These are phyloP conservation scores for Rhopalosiphum maidis DNA, from an alignment of 1,140 invertebrate genomes.

Conservation along the genomic window DNA sequence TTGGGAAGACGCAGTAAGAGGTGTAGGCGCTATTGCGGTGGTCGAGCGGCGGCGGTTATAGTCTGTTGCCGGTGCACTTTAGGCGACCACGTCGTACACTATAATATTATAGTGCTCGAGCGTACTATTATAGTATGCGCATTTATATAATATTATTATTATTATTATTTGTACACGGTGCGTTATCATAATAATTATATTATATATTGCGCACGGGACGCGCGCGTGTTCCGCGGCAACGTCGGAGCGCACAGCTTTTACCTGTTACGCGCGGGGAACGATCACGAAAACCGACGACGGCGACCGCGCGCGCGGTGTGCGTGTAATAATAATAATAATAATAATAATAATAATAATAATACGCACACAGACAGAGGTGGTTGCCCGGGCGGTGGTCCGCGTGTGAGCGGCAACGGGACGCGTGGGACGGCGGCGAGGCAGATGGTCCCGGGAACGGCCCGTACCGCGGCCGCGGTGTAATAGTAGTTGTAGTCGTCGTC, in stretches of 20 bases:
- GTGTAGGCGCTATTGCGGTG: no score
- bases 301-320: not conserved
- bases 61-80: not conserved
- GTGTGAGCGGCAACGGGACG: not conserved
- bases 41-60: no score
- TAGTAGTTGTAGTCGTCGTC: not conserved
- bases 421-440: slow-evolving; percentile 40
- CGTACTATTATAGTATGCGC: not conserved
- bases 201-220: not conserved
- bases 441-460: slow-evolving; percentile 54
- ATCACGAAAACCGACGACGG: not conserved
- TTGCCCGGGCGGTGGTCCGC: slow-evolving; percentile 35
- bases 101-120: not conserved
- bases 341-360: not conserved
- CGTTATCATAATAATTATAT: not conserved
- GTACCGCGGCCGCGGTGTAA: not conserved
- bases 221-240: not conserved
- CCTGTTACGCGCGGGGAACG: slow-evolving; percentile 47
- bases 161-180: not conserved
- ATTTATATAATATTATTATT: not conserved
- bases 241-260: slow-evolving; percentile 8
- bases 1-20: no score
- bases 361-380: slow-evolving; percentile 3
- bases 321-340: not conserved
- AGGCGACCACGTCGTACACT: not conserved